These are phyloP conservation scores for Parnassius glacialis DNA, from an alignment of 2,888 invertebrate species.

Conservation along the genomic window DNA sequence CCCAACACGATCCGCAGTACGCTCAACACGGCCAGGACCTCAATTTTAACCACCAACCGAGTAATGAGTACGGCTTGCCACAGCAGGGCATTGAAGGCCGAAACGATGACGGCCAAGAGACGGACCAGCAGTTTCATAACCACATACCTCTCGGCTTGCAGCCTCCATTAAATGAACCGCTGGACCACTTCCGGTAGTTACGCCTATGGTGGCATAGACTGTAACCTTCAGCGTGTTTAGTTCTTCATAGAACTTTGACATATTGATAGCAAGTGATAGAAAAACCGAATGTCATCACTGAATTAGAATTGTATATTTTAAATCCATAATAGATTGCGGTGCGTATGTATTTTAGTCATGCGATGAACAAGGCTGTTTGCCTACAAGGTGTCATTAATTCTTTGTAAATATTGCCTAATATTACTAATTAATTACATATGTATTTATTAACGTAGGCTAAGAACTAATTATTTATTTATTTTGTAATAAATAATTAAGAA, in stretches of 20 bases:
- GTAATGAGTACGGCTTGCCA: slow-evolving; percentile 56
- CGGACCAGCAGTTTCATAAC: slow-evolving; percentile 59
- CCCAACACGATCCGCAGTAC: slow-evolving; percentile 38
- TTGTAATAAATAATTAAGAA: slow-evolving; percentile 36
- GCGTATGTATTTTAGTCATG: too few relatives aligned
- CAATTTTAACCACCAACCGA: slow-evolving; percentile 34
- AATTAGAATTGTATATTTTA: slow-evolving; percentile 14
- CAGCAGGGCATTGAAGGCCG: slow-evolving; percentile 65
- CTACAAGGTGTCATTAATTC: neutral
- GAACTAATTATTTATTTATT: slow-evolving; percentile 49
- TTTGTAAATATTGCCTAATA: slow-evolving; percentile 51
- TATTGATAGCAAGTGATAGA: neutral
- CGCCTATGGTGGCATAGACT: slow-evolving; percentile 20
- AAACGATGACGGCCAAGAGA: slow-evolving; percentile 46
- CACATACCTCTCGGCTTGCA: slow-evolving; percentile 71
- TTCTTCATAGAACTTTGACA: too few relatives aligned
- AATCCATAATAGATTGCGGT: too few relatives aligned
- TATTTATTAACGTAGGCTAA: slow-evolving; percentile 51
- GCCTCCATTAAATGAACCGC: slow-evolving; percentile 68
- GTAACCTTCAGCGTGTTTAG: neutral
- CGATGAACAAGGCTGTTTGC: neutral
- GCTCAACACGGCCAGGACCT: slow-evolving; percentile 40
- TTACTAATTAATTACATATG: slow-evolving; percentile 33
- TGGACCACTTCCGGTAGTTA: slow-evolving; percentile 68
- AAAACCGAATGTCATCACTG: neutral